Percentiles rank a stretch among this genome's conserved stretches.
Evolutionary conservation across 2,113 vertebrate species (phyloP).

Genomic region (Paratilapia polleni): DNA sequence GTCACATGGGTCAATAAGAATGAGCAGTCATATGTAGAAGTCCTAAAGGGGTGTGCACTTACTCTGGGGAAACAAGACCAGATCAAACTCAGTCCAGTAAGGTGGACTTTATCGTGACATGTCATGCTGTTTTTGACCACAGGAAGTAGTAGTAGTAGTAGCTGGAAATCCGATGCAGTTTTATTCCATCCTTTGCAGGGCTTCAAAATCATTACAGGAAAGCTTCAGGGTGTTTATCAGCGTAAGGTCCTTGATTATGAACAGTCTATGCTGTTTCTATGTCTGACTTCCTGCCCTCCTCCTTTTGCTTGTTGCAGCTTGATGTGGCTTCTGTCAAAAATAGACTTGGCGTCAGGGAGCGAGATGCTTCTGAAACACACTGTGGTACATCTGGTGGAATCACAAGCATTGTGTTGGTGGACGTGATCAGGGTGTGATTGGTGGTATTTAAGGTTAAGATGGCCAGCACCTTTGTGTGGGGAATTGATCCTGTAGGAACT

Average conservation of each 20-base stretch:
- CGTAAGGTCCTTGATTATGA: neutral
- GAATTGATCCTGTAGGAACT: neutral
- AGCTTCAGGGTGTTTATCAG: neutral
- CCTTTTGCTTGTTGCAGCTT: neutral
- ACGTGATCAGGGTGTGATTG: neutral
- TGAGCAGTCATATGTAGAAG: neutral
- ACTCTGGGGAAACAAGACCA: neutral
- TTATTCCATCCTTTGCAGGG: neutral
- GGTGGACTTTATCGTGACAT: neutral
- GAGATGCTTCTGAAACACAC: neutral
- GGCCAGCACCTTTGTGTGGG: neutral
- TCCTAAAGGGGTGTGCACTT: neutral
- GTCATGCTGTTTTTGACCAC: neutral
- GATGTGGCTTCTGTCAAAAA: neutral
- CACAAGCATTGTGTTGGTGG: neutral
- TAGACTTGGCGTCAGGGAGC: neutral
- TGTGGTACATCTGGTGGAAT: neutral
- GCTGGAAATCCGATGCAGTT: neutral
- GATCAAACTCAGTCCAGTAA: neutral
- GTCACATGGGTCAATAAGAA: neutral
- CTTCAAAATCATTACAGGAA: neutral
- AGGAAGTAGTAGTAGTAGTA: neutral
- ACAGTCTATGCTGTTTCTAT: neutral
- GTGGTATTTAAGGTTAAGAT: neutral
- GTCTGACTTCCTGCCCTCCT: neutral